Conservation (phyloP, 2,113 vertebrate genomes). For the Saimiri boliviensis region DNA sequence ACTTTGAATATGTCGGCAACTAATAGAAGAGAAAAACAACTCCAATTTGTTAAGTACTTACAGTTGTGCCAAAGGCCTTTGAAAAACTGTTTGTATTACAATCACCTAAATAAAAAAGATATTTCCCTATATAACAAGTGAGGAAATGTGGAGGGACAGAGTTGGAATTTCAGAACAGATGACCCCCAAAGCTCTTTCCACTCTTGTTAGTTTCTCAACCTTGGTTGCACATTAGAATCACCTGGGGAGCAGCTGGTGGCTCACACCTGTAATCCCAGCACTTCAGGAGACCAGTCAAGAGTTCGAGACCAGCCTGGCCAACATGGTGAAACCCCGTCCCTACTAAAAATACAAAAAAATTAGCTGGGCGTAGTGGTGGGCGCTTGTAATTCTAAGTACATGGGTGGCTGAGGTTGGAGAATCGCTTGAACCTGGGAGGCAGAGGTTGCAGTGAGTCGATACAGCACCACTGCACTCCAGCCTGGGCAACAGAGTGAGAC, state of each 20-base stretch:
- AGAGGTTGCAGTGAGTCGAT: too few species aligned
- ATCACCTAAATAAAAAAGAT: background rate
- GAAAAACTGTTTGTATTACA: background rate
- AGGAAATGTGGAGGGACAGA: background rate
- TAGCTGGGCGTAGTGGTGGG: too few species aligned
- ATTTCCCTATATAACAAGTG: background rate
- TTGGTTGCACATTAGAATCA: background rate
- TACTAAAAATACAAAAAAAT: too few species aligned
- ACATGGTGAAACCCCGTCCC: too few species aligned
- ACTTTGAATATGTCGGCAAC: background rate
- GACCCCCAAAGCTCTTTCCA: background rate
- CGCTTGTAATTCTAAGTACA: too few species aligned
- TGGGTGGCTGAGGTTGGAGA: too few species aligned
- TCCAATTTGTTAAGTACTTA: background rate
- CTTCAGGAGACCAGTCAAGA: too few species aligned
- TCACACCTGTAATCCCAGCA: too few species aligned
- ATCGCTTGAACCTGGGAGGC: too few species aligned
- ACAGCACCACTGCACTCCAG: too few species aligned
- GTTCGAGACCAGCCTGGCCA: too few species aligned
- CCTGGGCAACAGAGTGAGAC: too few species aligned
- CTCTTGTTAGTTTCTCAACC: background rate
- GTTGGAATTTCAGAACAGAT: background rate
- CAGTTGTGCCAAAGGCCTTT: background rate
- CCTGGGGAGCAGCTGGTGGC: background rate
- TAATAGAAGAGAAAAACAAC: background rate